A percentile compares a stretch with the other conserved stretches of the same genome.
Conservation (phyloP, 2,113 vertebrate genomes). For the Rafetus swinhoei region DNA sequence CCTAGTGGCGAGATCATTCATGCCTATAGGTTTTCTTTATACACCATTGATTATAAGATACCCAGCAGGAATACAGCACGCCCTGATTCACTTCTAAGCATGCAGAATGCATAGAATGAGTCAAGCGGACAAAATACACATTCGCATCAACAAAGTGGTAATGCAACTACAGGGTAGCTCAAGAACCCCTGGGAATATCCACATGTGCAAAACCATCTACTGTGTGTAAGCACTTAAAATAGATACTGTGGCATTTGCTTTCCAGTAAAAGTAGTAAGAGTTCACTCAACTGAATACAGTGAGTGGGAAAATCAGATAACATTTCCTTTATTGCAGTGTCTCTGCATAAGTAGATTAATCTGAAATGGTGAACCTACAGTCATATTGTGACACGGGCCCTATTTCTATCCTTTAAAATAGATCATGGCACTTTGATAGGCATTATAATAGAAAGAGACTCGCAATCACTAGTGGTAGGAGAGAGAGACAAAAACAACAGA, state of each 20-base stretch:
- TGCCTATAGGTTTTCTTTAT: neutral
- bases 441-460: neutral
- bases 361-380: neutral
- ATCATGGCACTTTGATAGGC: neutral
- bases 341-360: neutral
- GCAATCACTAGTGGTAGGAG: neutral
- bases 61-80: neutral
- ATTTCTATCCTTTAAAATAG: neutral
- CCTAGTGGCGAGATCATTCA: too few relatives aligned
- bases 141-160: neutral
- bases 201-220: neutral
- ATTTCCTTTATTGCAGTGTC: neutral
- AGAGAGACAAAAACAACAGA: neutral
- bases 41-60: neutral
- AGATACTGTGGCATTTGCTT: rapidly evolving
- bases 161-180: neutral
- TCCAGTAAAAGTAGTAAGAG: neutral
- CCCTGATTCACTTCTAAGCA: neutral
- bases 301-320: neutral
- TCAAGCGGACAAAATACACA: neutral
- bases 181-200: neutral
- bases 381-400: neutral
- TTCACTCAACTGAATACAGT: neutral
- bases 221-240: neutral
- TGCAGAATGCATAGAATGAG: neutral